Evolutionary conservation across 2,797 vertebrate genomes (phyloP).

Genomic region (Scolopax bukidnonensis): DNA sequence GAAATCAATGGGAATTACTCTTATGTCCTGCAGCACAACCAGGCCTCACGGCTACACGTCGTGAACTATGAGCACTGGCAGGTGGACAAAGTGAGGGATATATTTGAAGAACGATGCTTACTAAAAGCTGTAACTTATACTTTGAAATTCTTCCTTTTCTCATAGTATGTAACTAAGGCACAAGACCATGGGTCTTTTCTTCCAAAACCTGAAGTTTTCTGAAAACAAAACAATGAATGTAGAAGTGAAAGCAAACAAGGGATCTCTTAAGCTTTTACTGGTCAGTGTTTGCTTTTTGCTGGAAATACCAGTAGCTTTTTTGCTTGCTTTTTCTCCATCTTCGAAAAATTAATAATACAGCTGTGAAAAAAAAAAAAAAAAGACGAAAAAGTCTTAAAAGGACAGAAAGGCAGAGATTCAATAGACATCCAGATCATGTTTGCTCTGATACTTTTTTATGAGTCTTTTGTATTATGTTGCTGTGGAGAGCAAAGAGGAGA

Average conservation of each 20-base stretch:
- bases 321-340: background rate
- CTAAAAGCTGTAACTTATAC: background rate
- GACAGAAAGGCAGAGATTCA: background rate
- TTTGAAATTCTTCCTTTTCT: background rate
- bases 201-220: background rate
- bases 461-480: background rate
- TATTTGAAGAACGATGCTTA: background rate
- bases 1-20: constrained; percentile 54
- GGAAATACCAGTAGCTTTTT: background rate
- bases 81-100: background rate
- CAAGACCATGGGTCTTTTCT: background rate
- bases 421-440: constrained; percentile 19
- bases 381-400: background rate
- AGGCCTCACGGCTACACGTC: constrained; percentile 25
- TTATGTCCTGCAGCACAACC: constrained; percentile 38
- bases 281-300: background rate
- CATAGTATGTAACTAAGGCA: background rate
- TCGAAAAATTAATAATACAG: constrained; percentile 16
- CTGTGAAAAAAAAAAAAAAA: background rate
- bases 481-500: background rate
- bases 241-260: background rate
- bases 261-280: background rate
- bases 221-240: background rate
- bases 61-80: constrained; percentile 12
- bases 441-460: background rate